These are phyloP conservation scores for Tachypleus tridentatus DNA, from an alignment of 1,140 invertebrate genomes.

Conservation along the genomic window DNA sequence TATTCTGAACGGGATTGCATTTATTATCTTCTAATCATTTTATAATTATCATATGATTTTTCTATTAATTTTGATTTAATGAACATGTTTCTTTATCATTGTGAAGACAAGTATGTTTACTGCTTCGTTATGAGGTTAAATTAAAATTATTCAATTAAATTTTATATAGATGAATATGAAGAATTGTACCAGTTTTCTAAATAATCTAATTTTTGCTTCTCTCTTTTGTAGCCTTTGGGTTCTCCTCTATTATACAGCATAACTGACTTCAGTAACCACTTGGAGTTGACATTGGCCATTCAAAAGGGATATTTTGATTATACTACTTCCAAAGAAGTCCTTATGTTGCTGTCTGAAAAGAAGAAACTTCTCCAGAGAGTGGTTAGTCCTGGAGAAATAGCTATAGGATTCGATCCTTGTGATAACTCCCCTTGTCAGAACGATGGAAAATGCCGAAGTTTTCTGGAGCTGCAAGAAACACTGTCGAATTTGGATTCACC, in stretches of 20 bases:
- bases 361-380: neutral
- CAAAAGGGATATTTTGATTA: conserved; percentile 17
- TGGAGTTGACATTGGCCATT: conserved; percentile 22
- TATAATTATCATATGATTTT: too few relatives aligned
- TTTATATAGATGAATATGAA: neutral
- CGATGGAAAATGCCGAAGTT: conserved; percentile 49
- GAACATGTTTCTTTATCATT: too few relatives aligned
- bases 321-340: conserved; percentile 13
- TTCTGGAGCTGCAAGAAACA: conserved; percentile 49
- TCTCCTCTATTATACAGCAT: conserved; percentile 19
- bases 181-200: too few relatives aligned
- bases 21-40: too few relatives aligned
- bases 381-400: conserved; percentile 8
- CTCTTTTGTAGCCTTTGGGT: conserved; percentile 10
- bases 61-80: too few relatives aligned
- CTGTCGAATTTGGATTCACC: conserved; percentile 56
- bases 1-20: too few relatives aligned
- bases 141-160: neutral
- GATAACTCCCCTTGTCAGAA: conserved; percentile 30
- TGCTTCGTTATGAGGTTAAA: too few relatives aligned
- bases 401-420: conserved; percentile 31
- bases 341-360: conserved; percentile 7
- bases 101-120: too few relatives aligned
- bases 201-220: neutral
- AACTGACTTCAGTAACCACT: conserved; percentile 11